A percentile compares a stretch with the other conserved stretches of the same genome.
Evolutionary conservation across 2,797 vertebrate species (phyloP).

Genomic region (Oreortyx pictus): DNA sequence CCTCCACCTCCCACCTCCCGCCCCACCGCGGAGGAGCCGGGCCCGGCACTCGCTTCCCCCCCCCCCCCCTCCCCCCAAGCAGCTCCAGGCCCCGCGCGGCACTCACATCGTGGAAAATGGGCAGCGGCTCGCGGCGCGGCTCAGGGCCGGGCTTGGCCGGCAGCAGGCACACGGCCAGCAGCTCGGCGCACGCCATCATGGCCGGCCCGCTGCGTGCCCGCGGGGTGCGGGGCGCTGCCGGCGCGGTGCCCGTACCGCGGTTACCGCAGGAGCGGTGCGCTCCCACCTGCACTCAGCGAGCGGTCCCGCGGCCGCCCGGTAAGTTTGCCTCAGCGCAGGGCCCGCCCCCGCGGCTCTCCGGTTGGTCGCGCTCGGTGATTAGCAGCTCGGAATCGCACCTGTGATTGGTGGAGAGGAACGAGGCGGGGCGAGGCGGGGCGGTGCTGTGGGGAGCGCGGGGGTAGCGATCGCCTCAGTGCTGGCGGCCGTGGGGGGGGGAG

Average conservation of each 20-base stretch:
- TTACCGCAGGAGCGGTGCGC: neutral
- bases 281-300: neutral
- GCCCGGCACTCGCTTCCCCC: no score
- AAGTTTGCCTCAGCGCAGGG: neutral
- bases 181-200: slow-evolving; percentile 89
- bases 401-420: accelerated
- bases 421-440: neutral
- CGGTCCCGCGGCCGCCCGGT: neutral
- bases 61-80: neutral
- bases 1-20: no score
- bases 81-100: neutral
- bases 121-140: slow-evolving; percentile 75
- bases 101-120: slow-evolving; percentile 87
- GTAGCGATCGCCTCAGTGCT: neutral
- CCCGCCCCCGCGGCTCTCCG: neutral
- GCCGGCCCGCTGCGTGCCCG: neutral
- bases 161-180: slow-evolving; percentile 90
- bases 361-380: accelerated
- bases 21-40: no score
- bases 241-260: neutral
- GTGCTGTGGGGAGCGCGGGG: accelerated
- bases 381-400: accelerated
- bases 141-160: slow-evolving; percentile 84
- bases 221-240: neutral
- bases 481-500: neutral